Evolutionary conservation across 2,797 vertebrate species (phyloP).

Genomic region (Emys orbicularis): DNA sequence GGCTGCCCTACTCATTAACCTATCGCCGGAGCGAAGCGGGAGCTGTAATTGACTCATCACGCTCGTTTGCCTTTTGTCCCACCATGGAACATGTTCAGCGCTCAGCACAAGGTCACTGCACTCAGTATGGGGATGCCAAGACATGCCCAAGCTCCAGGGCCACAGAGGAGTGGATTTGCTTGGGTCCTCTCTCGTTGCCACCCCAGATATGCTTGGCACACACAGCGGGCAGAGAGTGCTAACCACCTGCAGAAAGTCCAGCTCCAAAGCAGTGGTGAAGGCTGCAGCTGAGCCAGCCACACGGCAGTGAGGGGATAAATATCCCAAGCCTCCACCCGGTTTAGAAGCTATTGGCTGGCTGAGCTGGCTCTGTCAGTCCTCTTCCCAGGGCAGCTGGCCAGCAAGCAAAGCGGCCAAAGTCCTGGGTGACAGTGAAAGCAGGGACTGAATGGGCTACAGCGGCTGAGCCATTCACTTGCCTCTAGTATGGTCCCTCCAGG

Average conservation of each 20-base stretch:
- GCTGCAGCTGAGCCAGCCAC: not conserved
- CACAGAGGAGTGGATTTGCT: not conserved
- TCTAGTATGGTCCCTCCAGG: not conserved
- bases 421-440: not conserved
- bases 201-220: not conserved
- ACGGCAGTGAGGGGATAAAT: not conserved
- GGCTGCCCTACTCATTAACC: conserved; percentile 78
- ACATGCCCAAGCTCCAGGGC: not conserved
- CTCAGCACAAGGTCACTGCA: conserved; percentile 54
- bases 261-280: not conserved
- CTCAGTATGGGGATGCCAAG: rapidly evolving
- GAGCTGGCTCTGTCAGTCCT: not conserved
- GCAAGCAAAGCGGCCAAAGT: not conserved
- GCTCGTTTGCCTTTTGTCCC: conserved; percentile 70
- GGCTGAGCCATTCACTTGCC: not conserved
- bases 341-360: not conserved
- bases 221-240: not conserved
- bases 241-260: not conserved
- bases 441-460: rapidly evolving
- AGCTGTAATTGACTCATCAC: conserved; percentile 75
- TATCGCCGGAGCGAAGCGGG: conserved; percentile 66
- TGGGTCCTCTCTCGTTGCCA: not conserved
- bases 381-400: not conserved
- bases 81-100: conserved; percentile 43
- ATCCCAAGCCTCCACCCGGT: rapidly evolving